A percentile compares a stretch with the other conserved stretches of the same genome.
These are phyloP conservation scores for Tenthredo notha DNA, from an alignment of 2,888 invertebrate species.

Conservation along the genomic window DNA sequence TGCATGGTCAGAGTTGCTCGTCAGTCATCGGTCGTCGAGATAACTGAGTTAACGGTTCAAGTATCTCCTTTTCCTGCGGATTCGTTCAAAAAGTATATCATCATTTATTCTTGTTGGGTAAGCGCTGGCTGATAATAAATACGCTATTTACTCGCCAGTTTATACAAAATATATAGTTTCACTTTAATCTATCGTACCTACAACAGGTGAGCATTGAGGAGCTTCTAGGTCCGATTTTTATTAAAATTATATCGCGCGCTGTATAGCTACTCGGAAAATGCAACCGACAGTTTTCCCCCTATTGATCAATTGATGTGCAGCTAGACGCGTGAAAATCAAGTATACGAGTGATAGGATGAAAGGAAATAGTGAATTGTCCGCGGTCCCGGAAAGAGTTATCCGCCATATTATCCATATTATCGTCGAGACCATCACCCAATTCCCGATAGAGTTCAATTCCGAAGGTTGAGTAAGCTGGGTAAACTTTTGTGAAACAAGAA, in stretches of 20 bases:
- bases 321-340: background rate
- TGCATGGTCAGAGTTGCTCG: background rate
- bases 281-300: too few species aligned
- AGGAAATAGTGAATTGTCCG: background rate
- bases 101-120: background rate
- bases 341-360: background rate
- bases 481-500: background rate
- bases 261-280: background rate
- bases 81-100: background rate
- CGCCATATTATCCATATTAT: background rate
- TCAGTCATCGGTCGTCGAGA: constrained; percentile 5
- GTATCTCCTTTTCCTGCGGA: background rate
- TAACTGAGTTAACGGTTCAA: background rate
- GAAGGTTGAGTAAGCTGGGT: background rate
- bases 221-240: background rate
- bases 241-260: background rate
- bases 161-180: background rate
- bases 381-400: background rate
- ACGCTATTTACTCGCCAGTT: background rate
- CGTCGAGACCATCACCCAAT: background rate
- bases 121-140: background rate
- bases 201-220: background rate
- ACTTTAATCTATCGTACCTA: background rate
- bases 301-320: too few species aligned
- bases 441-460: background rate